Evolutionary conservation across 1,140 invertebrate genomes (phyloP), one percentile per base, ranked within the genome.

Genomic region (Antheraea mylitta): DNA sequence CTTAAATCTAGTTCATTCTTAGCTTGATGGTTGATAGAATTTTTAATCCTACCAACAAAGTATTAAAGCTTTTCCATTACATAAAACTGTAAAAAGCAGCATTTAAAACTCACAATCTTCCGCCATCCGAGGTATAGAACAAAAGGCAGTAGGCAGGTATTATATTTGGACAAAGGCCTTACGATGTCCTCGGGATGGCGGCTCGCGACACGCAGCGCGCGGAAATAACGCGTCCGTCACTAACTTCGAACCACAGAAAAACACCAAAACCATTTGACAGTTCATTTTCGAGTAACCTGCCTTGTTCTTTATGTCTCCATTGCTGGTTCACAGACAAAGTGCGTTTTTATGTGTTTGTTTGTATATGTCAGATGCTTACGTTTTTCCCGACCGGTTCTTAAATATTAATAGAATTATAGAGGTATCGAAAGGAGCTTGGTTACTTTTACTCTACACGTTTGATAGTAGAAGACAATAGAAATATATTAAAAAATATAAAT

Each of bases 161-260:
- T 74, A 70, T 68, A 70, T 74, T 73, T 70, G 62, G 69, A 74
- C 72, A 74, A 74, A 62, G 67, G 71, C 66, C 72, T 64, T 66
- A 67, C 70, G 72, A 70, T 74, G 69, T 74, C 72, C 68, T 74
- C 66, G 69, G 68, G 72, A 74, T 68, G 69, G 62, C 63, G 68
- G 65, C 53, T 60, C 64, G 58, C 53, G 45, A 37, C 37, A 66
- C 67, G 65, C 68, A 18, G 42, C 65, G 60, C 65, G 58, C 36
- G 72, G 72, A 74, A 74, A 74, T 74, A 66, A 70, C 63, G 72
- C 68, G 72, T 70, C 72, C 37, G 66, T 74, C 69, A 74, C 45
- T n/a, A 69, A 68, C 68, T 74, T 74, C 58, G 58, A 59, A 66
- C 19, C n/a, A 65, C 45, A 65, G 37, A 65, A 48, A 63, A 63